A percentile compares a stretch with the other conserved stretches of the same genome.
Conservation (phyloP, 2,888 invertebrate species). For the Platypus cylindrus region DNA sequence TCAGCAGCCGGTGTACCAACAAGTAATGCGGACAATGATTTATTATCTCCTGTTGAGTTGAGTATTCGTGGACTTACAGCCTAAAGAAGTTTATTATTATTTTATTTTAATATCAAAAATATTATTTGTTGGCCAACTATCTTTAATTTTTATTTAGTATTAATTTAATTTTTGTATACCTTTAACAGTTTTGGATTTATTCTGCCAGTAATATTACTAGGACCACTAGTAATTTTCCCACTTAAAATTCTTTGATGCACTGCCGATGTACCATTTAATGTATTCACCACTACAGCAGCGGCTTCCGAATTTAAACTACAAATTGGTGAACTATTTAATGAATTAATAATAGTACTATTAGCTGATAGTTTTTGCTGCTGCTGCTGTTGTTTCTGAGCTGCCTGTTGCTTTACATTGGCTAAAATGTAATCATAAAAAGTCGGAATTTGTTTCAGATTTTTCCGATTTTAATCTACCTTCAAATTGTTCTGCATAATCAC, state of each 20-base stretch:
- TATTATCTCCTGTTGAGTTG: conserved; percentile 19
- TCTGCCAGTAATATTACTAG: conserved; percentile 38
- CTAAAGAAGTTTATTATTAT: conserved; percentile 4
- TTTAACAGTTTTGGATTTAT: too few relatives aligned
- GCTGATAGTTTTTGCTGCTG: conserved; percentile 30
- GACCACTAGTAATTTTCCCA: conserved; percentile 43
- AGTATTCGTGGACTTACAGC: conserved; percentile 19
- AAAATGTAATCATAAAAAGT: conserved; percentile 1
- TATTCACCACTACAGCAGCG: conserved; percentile 42
- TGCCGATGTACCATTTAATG: conserved; percentile 25
- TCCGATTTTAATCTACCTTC: too few relatives aligned
- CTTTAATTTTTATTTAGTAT: too few relatives aligned
- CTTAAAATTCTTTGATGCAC: conserved; percentile 37
- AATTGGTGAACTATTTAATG: conserved; percentile 68
- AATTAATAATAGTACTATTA: conserved; percentile 64
- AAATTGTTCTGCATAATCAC: too few relatives aligned
- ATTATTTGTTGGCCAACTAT: too few relatives aligned
- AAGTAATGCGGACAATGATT: conserved; percentile 43
- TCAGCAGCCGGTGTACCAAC: conserved; percentile 48
- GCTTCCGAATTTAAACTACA: conserved; percentile 42
- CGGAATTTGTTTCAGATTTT: too few relatives aligned
- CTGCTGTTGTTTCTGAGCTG: conserved; percentile 21
- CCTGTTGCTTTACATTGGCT: conserved; percentile 29
- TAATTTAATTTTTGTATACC: too few relatives aligned
- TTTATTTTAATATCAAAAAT: too few relatives aligned